phyloP scores from a whole-genome alignment of 2,888 invertebrate species.

The Euplagia quadripunctaria region DNA sequence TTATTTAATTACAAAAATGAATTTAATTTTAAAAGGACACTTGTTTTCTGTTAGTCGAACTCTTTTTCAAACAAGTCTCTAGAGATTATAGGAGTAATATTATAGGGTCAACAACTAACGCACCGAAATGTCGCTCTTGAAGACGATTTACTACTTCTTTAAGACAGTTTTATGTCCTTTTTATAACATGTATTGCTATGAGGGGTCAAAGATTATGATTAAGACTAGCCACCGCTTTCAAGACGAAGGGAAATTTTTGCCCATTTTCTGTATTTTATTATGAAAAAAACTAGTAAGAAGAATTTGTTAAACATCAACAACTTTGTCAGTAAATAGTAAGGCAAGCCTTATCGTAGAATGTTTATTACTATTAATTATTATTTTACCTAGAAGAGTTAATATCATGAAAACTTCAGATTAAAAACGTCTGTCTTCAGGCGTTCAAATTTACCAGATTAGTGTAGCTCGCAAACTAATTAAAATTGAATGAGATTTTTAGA shows the following conservation, averaged over 20 bases:
- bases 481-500: too few species aligned
- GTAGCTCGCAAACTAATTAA: too few species aligned
- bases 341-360: neutral
- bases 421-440: too few species aligned
- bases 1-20: neutral
- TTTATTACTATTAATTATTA: neutral
- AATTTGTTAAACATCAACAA: neutral
- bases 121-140: slow-evolving; percentile 53
- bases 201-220: slow-evolving; percentile 16
- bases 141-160: slow-evolving; percentile 54
- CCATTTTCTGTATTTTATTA: too few species aligned
- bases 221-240: neutral
- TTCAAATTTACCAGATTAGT: too few species aligned
- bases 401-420: too few species aligned
- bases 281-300: neutral
- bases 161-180: slow-evolving; percentile 62
- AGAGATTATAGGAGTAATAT: slow-evolving; percentile 32
- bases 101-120: slow-evolving; percentile 38
- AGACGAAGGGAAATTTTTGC: neutral
- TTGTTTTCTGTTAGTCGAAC: neutral
- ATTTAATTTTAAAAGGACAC: neutral
- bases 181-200: slow-evolving; percentile 56
- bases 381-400: too few species aligned
- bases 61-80: slow-evolving; percentile 38
- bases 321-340: neutral